Evolutionary conservation across 2,113 vertebrate species (phyloP).

Genomic region (Scopus umbretta): DNA sequence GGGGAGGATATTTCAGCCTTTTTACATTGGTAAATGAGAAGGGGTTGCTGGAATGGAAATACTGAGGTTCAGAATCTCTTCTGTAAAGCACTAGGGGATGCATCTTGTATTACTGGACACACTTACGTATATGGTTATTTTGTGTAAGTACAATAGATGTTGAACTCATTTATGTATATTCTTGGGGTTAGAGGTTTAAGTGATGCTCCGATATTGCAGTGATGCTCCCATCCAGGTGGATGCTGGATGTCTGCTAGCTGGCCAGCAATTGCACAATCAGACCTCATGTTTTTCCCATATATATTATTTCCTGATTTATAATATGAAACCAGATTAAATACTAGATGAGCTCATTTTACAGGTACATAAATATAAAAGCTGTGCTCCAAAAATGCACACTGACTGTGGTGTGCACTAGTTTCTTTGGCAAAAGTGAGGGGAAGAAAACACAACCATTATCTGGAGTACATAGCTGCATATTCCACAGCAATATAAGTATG

Average conservation of each 20-base stretch:
- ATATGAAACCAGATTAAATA: background rate
- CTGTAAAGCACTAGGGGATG: background rate
- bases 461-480: background rate
- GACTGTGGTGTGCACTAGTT: background rate
- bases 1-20: background rate
- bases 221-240: background rate
- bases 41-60: background rate
- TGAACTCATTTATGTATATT: background rate
- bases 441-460: background rate
- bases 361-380: background rate
- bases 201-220: background rate
- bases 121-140: accelerated
- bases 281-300: background rate
- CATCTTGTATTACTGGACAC: background rate
- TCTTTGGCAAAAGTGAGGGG: background rate
- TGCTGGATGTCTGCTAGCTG: background rate
- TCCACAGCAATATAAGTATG: background rate
- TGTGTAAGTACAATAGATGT: background rate
- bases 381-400: background rate
- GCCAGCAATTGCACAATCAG: background rate
- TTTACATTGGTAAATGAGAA: background rate
- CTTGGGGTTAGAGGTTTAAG: background rate
- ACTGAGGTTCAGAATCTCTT: background rate
- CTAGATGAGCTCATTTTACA: background rate
- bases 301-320: background rate